Conservation (phyloP, 2,797 vertebrate genomes). For the Smutsia gigantea region DNA sequence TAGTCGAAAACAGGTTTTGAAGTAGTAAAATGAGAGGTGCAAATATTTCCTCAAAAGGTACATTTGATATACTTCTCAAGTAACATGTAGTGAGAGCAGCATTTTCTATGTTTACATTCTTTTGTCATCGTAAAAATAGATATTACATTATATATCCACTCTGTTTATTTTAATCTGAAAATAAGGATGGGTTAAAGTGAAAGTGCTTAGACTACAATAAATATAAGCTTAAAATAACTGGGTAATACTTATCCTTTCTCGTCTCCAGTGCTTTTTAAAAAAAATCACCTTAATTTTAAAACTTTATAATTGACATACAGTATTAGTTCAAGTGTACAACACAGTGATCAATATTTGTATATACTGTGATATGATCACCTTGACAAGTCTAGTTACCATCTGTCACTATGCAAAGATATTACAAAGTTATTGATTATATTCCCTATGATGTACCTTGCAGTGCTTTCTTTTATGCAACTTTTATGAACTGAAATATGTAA, state of each 20-base stretch:
- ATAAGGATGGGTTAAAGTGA: neutral
- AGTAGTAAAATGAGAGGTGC: neutral
- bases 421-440: neutral
- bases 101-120: constrained; percentile 24
- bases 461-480: constrained; percentile 15
- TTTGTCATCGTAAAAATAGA: constrained; percentile 53
- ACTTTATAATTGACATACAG: neutral
- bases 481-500: constrained; percentile 19
- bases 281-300: no score
- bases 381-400: neutral
- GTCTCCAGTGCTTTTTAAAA: constrained; percentile 4
- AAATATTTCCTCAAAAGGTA: neutral
- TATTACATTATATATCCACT: neutral
- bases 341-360: neutral
- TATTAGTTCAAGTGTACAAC: neutral
- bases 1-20: neutral
- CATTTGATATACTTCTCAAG: neutral
- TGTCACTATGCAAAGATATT: neutral
- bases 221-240: constrained; percentile 39
- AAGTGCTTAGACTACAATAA: neutral
- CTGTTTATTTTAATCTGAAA: constrained; percentile 20
- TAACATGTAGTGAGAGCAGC: neutral
- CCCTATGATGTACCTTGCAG: neutral
- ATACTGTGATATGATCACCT: neutral
- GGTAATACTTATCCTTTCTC: neutral